phyloP scores from a whole-genome alignment of 2,888 invertebrate species.

The Cephus nigrinus region DNA sequence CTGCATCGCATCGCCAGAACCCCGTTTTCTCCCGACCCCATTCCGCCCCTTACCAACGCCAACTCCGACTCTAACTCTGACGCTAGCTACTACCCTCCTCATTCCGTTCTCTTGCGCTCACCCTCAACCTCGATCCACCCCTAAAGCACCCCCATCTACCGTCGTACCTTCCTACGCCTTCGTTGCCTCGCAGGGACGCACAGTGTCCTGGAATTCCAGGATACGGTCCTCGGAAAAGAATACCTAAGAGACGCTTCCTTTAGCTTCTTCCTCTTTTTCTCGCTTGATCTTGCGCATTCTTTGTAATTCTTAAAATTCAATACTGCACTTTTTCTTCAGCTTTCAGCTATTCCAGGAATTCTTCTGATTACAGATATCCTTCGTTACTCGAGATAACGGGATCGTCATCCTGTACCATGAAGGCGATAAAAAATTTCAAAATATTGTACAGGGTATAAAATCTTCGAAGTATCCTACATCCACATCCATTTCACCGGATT shows the following conservation, averaged over 20 bases:
- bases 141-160: slow-evolving; percentile 49
- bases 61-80: not conserved
- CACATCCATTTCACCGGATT: not conserved
- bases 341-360: not conserved
- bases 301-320: not conserved
- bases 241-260: slow-evolving; percentile 8
- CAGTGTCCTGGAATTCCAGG: slow-evolving; percentile 16
- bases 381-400: not conserved
- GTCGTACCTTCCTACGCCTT: slow-evolving; percentile 58
- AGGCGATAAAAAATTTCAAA: too few species aligned
- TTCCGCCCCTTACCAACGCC: slow-evolving; percentile 7
- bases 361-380: not conserved
- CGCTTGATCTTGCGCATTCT: not conserved
- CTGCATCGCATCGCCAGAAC: slow-evolving; percentile 29
- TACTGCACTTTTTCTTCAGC: not conserved
- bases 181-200: slow-evolving; percentile 51
- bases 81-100: slow-evolving; percentile 10
- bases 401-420: not conserved
- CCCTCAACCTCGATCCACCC: slow-evolving; percentile 13
- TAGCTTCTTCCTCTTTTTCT: not conserved
- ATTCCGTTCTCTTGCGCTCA: slow-evolving; percentile 20
- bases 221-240: slow-evolving; percentile 15
- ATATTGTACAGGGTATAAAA: too few species aligned
- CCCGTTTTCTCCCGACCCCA: slow-evolving; percentile 13
- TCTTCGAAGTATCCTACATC: too few species aligned